Evolutionary conservation across 2,113 vertebrate species (phyloP).

Genomic region (Phrynocephalus versicolor): DNA sequence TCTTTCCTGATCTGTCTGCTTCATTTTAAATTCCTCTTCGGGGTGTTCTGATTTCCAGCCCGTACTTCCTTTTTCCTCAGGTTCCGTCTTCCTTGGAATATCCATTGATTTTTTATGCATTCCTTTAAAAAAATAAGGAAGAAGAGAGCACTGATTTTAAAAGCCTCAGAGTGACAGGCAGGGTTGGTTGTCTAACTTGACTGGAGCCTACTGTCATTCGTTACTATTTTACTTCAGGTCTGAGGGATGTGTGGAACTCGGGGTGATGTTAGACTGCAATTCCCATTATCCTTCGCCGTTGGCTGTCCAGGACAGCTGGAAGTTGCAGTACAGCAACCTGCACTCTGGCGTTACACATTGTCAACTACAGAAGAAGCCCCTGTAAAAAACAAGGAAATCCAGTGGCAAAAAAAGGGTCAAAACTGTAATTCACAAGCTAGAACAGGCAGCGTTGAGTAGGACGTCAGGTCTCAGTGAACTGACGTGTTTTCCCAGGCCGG

Average conservation of each 20-base stretch:
- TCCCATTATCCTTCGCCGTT: too few relatives aligned
- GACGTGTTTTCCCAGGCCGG: too few relatives aligned
- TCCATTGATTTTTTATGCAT: slow-evolving; percentile 96
- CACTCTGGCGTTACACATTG: too few relatives aligned
- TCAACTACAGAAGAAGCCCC: too few relatives aligned
- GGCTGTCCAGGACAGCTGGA: too few relatives aligned
- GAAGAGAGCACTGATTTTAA: not conserved
- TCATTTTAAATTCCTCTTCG: slow-evolving; percentile 63
- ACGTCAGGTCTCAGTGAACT: too few relatives aligned
- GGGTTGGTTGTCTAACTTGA: not conserved
- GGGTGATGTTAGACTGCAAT: too few relatives aligned
- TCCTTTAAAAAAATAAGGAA: slow-evolving; percentile 73
- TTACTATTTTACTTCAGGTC: not conserved
- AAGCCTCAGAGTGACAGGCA: not conserved
- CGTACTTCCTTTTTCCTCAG: slow-evolving; percentile 71
- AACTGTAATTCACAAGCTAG: too few relatives aligned
- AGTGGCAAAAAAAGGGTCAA: too few relatives aligned
- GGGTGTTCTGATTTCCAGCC: slow-evolving; percentile 68
- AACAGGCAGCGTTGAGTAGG: too few relatives aligned
- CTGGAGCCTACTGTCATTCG: not conserved
- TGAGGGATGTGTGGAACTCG: not conserved
- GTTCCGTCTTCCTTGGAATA: slow-evolving; percentile 78
- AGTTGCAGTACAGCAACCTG: too few relatives aligned
- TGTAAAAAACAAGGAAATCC: too few relatives aligned
- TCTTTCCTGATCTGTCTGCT: slow-evolving; percentile 53